These are phyloP conservation scores for Tichodroma muraria DNA, from an alignment of 2,113 vertebrate species.

Conservation along the genomic window DNA sequence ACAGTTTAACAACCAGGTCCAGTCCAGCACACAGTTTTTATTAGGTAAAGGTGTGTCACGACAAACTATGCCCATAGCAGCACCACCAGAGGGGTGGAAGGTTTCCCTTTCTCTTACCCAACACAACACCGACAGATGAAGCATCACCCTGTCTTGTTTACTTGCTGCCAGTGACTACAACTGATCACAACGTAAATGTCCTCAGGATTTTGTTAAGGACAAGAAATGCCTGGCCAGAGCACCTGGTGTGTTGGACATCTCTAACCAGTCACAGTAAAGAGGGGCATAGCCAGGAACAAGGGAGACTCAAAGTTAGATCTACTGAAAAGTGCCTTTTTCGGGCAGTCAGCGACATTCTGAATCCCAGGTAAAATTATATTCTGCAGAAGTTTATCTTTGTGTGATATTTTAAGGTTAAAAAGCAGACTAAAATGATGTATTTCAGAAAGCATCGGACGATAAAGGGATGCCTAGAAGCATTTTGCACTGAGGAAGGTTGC, in stretches of 20 bases:
- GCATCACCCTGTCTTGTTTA: rapidly evolving
- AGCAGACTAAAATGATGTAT: background rate
- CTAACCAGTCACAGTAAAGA: background rate
- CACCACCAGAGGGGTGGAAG: background rate
- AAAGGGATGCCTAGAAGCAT: background rate
- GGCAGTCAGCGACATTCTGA: too few species aligned
- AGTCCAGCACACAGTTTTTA: too few species aligned
- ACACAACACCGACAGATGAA: rapidly evolving
- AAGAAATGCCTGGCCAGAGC: background rate
- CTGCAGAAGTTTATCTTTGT: background rate
- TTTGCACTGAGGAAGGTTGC: background rate
- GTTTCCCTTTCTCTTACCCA: background rate
- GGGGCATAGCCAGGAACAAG: background rate
- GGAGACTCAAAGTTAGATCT: background rate
- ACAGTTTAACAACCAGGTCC: too few species aligned
- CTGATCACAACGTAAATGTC: background rate
- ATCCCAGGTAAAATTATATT: too few species aligned
- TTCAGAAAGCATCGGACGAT: background rate
- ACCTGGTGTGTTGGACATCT: too few species aligned
- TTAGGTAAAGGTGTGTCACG: background rate
- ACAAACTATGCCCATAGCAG: rapidly evolving
- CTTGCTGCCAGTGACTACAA: background rate
- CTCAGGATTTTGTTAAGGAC: background rate
- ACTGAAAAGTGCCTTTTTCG: background rate
- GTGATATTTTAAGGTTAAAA: background rate